Base-by-base conservation (phyloP, 2,797 vertebrate genomes). In the Lindbergichthys nudifrons region DNA sequence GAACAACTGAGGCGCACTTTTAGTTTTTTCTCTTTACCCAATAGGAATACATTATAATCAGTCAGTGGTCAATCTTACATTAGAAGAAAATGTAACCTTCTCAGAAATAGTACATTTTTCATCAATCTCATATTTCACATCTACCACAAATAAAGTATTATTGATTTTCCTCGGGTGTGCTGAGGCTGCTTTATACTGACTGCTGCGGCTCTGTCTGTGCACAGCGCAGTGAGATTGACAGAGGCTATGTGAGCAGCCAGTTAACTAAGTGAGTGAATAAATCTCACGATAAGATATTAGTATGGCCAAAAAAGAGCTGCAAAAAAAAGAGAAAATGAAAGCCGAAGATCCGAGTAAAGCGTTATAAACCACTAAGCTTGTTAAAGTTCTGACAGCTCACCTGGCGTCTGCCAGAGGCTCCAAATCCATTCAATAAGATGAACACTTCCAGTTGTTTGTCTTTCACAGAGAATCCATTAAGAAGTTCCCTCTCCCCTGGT, bases 381-480 rank as follows among this genome's bases (percentile, higher is more conserved):
- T 93, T 92, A 91, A 90, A 89, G 75, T 84, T 82, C 70, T 90
- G 89, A 92, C 93, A 92, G 91, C 85, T 83, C 84, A 91, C 87
- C 86, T 90, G 86, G 73, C 10, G 36, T 75, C 53, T 77, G 83
- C 89, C 85, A 84, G 65, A 87, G 81, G 77, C 65, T 75, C 79
- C 26, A 56, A 82, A 88, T 86, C 82, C 81, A 91, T 92, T 93
- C 81, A 81, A 81, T 87, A 91, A 89, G 85, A 90, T 70, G 80
- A 88, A 88, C 83, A 81, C 87, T 88, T 90, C 81, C 72, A 88
- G 87, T 91, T 92, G 86, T 93, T 93, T 91, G 83, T 93, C 88
- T 93, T 93, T 92, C 85, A 79, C 84, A 76, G 77, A 88, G 80
- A 94, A 93, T 89, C 91, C 88, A 93, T 95, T 94, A 92, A 88